Conservation (phyloP, 2,888 invertebrate genomes). For the Diaprepes abbreviatus region DNA sequence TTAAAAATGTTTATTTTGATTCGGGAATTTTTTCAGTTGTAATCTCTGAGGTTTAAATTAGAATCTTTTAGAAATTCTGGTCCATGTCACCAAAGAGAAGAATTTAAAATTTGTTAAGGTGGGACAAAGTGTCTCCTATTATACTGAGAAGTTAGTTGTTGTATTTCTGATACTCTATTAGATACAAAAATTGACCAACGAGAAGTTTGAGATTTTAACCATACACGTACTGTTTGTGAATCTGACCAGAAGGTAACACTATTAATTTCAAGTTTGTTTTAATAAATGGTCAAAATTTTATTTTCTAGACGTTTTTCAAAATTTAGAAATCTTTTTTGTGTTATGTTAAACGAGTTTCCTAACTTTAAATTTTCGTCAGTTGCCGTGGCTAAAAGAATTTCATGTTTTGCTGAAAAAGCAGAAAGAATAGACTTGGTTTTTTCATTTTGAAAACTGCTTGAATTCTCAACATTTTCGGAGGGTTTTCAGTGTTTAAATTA, state of each 20-base stretch:
- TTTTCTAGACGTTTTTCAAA: no score
- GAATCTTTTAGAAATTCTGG: slow-evolving; percentile 7
- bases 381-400: no score
- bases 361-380: no score
- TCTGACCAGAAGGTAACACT: slow-evolving; percentile 35
- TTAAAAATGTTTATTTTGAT: neutral
- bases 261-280: neutral
- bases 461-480: no score
- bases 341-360: no score
- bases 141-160: slow-evolving; percentile 24
- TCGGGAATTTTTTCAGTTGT: neutral
- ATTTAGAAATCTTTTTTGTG: no score
- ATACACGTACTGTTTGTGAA: slow-evolving; percentile 35
- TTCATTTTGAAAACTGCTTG: no score
- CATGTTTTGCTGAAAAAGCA: no score
- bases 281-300: slow-evolving; percentile 2
- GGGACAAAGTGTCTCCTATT: slow-evolving; percentile 30
- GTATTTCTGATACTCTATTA: slow-evolving; percentile 47
- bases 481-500: no score
- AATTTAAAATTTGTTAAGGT: slow-evolving; percentile 13
- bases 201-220: no score
- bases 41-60: neutral
- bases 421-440: no score
- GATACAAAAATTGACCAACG: no score
- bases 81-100: slow-evolving; percentile 12